phyloP scores from a whole-genome alignment of 2,113 vertebrate genomes.

The Thamnophis sirtalis region DNA sequence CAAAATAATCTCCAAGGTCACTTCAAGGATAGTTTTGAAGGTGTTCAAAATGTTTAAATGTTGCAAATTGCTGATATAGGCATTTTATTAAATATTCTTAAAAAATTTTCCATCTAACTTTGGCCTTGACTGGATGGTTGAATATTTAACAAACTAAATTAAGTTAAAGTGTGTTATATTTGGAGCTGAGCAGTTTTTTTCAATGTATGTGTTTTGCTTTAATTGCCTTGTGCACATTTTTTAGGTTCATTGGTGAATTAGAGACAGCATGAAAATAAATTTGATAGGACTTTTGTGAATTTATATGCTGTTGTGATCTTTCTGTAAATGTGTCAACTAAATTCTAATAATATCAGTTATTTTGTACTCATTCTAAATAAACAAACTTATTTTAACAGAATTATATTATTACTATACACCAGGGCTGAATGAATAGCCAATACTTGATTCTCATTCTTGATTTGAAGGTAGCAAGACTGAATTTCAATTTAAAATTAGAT shows the following conservation, averaged over 20 bases:
- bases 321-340: background rate
- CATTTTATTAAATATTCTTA: background rate
- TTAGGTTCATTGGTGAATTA: background rate
- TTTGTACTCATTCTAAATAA: background rate
- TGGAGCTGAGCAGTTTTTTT: background rate
- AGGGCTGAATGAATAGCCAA: background rate
- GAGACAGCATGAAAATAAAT: background rate
- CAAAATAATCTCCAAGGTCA: constrained; percentile 14
- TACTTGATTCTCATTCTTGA: background rate
- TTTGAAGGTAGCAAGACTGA: background rate
- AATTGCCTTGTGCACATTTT: background rate
- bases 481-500: background rate
- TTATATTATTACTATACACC: background rate
- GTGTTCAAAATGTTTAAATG: background rate
- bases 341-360: background rate
- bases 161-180: background rate
- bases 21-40: constrained; percentile 4
- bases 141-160: background rate
- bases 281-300: accelerated
- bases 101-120: background rate
- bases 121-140: background rate
- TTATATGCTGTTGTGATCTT: background rate
- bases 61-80: background rate
- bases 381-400: background rate
- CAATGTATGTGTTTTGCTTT: background rate